Evolutionary conservation across 2,113 vertebrate genomes (phyloP).

Genomic region (Corythaixoides concolor): DNA sequence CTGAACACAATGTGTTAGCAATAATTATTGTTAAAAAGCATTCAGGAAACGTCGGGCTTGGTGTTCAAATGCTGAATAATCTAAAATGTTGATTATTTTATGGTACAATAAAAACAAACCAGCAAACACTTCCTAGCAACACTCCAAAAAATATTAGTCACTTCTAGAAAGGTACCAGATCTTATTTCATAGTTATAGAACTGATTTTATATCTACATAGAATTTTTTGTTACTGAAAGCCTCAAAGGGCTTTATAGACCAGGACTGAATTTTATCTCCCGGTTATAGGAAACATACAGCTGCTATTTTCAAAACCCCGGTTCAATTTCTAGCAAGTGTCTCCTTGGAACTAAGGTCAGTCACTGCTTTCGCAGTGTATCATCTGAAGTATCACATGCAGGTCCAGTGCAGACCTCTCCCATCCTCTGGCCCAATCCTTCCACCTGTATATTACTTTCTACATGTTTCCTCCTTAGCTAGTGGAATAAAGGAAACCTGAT

Average conservation of each 20-base stretch:
- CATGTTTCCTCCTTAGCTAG: not conserved
- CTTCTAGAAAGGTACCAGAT: not conserved
- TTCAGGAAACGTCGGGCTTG: not conserved
- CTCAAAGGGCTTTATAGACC: not conserved
- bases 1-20: not conserved
- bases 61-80: not conserved
- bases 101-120: not conserved
- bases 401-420: not conserved
- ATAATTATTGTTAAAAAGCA: not conserved
- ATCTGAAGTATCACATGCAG: not conserved
- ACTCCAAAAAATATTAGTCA: not conserved
- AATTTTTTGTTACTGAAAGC: not conserved
- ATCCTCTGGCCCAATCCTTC: not conserved
- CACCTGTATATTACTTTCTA: not conserved
- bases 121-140: not conserved
- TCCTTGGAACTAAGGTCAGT: not conserved
- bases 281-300: not conserved
- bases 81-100: not conserved
- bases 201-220: not conserved
- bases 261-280: not conserved
- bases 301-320: not conserved
- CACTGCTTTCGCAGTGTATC: not conserved
- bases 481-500: not conserved
- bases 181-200: constrained; percentile 6
- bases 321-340: not conserved